Evolutionary conservation across 1,140 invertebrate species (phyloP), one percentile per base, ranked within the genome.

Genomic region (Drosophila paulistorum): DNA sequence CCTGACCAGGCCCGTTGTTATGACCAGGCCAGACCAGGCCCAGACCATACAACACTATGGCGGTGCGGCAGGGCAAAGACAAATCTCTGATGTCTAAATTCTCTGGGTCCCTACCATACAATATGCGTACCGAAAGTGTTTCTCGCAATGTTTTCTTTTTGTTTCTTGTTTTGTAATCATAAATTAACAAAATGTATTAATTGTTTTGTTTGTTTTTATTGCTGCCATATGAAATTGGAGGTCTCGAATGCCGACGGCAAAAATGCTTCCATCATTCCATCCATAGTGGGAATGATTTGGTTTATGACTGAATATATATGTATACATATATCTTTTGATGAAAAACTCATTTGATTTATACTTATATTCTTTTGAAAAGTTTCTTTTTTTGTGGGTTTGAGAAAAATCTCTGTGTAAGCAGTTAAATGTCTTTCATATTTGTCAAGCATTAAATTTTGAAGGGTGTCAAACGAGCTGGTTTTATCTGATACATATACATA

Each of bases 131-230:
- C 78, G 77, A 39, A 39, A 39, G 37, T 39, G 37, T 39, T 39
- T 39, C 37, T 39, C 37, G 37, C 37, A 39, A 39, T 39, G 37
- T 39, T 39, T 39, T 39, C 11, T 39, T 13, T 39, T 39, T 39
- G 10, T 39, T 39, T 51, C 20, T 23, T 89, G 85, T 89, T 90
- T 87, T 80, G 74, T 80, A 90, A 90, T 91, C 89, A 91, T 91
- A 91, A 91, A 91, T 91, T 91, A 89, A 91, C 84, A 91, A 91
- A 90, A 89, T 91, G 81, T 91, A 89, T 91, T 91, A 91, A 91
- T 90, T 91, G 89, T 90, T 91, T 85, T 85, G 83, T 90, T 82
- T 91, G 74, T 77, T 77, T 90, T 87, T 90, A 90, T 89, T 87
- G 73, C 45, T 55, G 70, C 77, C 73, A 77, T 65, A 48, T 51